Evolutionary conservation across 2,113 vertebrate species (phyloP).

Genomic region (Phaethon lepturus): DNA sequence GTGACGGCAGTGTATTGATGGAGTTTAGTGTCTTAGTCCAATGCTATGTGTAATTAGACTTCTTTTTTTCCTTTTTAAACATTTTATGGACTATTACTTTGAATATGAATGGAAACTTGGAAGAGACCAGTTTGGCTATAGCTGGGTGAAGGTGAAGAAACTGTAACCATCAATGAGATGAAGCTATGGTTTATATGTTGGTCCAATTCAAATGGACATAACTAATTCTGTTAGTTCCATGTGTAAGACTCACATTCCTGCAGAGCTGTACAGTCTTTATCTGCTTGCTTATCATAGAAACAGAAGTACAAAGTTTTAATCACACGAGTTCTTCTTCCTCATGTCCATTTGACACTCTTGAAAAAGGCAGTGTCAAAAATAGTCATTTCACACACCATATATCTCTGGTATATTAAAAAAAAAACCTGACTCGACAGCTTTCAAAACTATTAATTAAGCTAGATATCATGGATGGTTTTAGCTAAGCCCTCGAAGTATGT

Average conservation of each 20-base stretch:
- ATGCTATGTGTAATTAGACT: background rate
- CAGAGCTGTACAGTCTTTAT: background rate
- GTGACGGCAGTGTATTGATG: background rate
- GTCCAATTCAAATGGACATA: background rate
- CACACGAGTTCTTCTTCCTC: background rate
- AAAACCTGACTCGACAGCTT: background rate
- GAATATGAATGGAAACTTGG: background rate
- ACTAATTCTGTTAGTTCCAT: background rate
- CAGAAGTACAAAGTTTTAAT: background rate
- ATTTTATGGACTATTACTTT: background rate
- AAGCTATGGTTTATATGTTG: background rate
- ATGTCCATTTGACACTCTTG: background rate
- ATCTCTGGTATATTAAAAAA: background rate
- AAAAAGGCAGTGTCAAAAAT: background rate
- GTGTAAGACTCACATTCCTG: background rate
- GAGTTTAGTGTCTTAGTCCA: background rate
- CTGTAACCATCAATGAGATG: background rate
- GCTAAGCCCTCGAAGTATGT: background rate
- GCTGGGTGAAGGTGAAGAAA: background rate
- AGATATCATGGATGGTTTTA: background rate
- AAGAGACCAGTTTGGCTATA: background rate
- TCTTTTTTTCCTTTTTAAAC: background rate
- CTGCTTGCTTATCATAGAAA: background rate
- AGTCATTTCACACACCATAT: background rate
- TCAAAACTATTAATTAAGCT: background rate